These are phyloP conservation scores for Antigone vipio DNA, from an alignment of 2,113 vertebrate species.

Conservation along the genomic window DNA sequence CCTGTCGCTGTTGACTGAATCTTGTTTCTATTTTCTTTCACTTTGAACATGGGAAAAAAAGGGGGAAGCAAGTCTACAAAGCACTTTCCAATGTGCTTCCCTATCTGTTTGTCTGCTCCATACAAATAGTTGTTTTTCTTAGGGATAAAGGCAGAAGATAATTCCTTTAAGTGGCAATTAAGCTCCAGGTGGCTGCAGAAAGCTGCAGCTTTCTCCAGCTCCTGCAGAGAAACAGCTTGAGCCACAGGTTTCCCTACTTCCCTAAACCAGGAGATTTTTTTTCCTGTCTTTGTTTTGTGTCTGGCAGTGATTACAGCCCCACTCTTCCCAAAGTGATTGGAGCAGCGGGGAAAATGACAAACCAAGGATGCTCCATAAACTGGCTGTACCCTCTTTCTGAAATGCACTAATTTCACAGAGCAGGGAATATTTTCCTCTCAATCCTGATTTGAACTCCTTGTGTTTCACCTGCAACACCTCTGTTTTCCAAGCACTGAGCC, in stretches of 20 bases:
- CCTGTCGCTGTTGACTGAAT: neutral
- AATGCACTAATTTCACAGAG: neutral
- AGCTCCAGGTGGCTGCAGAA: constrained; percentile 32
- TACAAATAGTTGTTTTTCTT: constrained; percentile 21
- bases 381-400: neutral
- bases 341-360: neutral
- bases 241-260: neutral
- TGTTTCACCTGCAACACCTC: neutral
- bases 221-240: constrained; percentile 27
- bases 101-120: neutral
- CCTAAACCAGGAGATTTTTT: neutral
- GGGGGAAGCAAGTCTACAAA: neutral
- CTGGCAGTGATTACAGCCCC: neutral
- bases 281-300: neutral
- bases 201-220: constrained; percentile 26
- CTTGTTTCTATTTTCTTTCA: neutral
- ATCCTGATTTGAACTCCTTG: neutral
- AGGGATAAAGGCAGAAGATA: constrained; percentile 21
- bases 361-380: neutral
- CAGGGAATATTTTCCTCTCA: neutral
- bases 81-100: neutral
- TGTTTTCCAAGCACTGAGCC: neutral
- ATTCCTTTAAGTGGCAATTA: constrained; percentile 62
- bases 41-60: neutral
- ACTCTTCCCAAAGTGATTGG: neutral